Base-by-base conservation (phyloP, 2,797 vertebrate genomes). In the Rhabdophis nuchalis region DNA sequence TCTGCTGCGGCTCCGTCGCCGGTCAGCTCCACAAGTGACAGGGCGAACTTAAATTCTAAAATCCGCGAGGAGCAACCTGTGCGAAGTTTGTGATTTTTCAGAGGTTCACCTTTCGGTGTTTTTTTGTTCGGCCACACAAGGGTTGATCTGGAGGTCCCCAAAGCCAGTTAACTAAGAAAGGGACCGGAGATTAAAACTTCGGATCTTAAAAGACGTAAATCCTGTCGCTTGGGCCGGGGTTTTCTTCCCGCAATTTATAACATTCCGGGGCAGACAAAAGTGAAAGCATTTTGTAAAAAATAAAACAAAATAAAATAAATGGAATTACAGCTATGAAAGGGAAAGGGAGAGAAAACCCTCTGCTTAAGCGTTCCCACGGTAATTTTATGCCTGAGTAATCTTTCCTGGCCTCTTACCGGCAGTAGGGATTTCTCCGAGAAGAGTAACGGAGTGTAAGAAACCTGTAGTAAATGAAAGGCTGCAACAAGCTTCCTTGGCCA, bases 391-490 rank as follows among this genome's bases (percentile, higher is more conserved):
- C 1, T 1, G 16, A 12, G n/a, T 50, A 64, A 23, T 64, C 36
- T 9, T n/a, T 29, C 25, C 9, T 57, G 57, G 29, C 16, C 85
- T 92, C 98, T 98, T 97, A 99, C 99, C 99, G 98, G 96, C 99
- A 99, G 96, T 99, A 99, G 0, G 99, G 99, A 96, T 99, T 99
- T 98, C 99, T 98, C 96, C 98, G 98, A 93, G 99, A 99, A 18
- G 99, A 98, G 88, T 99, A 99, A 60, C 99, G 99, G 23, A 99
- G 98, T 0, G 99, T 99, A 92, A 99, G 98, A 97, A 99, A 99
- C 93, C 99, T 97, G 90, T 99, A 99, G 96, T 99, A 99, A 97
- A 99, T 99, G 96, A 99, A 99, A 0, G 99, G 99, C 96, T 99
- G 98, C 56, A 99, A 97, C 96, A 99, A 97, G 95, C 99, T 99